A percentile compares a stretch with the other conserved stretches of the same genome.
Evolutionary conservation across 2,113 vertebrate species (phyloP).

Genomic region (Oriolus oriolus): DNA sequence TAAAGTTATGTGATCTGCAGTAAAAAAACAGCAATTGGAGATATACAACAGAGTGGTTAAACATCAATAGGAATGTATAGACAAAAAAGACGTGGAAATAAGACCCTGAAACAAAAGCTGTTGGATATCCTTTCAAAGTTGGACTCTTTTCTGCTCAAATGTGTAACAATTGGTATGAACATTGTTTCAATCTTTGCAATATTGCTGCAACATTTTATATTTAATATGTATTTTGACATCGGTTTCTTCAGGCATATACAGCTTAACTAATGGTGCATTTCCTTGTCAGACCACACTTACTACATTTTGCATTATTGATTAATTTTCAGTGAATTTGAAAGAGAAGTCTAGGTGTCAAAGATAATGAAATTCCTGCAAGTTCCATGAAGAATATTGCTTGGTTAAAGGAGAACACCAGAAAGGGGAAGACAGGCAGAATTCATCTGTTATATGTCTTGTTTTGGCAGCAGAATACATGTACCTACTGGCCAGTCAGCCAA

Average conservation of each 20-base stretch:
- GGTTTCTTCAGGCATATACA: background rate
- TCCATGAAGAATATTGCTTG: background rate
- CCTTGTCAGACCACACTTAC: background rate
- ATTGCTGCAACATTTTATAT: background rate
- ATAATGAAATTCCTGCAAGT: background rate
- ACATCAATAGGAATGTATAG: background rate
- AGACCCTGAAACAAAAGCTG: background rate
- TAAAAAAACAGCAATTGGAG: background rate
- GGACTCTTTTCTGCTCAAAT: background rate
- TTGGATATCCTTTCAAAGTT: background rate
- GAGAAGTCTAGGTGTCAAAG: background rate
- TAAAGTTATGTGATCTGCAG: background rate
- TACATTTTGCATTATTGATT: background rate
- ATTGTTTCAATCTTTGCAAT: background rate
- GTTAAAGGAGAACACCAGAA: background rate
- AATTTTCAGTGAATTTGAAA: background rate
- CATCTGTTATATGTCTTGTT: conserved; percentile 42
- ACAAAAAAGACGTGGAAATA: background rate
- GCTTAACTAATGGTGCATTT: background rate
- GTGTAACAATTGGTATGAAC: background rate
- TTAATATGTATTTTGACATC: background rate
- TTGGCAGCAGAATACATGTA: conserved; percentile 41
- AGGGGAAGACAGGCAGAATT: conserved; percentile 31
- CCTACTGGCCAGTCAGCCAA: conserved; percentile 33
- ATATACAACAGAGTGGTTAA: background rate